phyloP scores from a whole-genome alignment of 2,888 invertebrate species.

The Sesia apiformis region DNA sequence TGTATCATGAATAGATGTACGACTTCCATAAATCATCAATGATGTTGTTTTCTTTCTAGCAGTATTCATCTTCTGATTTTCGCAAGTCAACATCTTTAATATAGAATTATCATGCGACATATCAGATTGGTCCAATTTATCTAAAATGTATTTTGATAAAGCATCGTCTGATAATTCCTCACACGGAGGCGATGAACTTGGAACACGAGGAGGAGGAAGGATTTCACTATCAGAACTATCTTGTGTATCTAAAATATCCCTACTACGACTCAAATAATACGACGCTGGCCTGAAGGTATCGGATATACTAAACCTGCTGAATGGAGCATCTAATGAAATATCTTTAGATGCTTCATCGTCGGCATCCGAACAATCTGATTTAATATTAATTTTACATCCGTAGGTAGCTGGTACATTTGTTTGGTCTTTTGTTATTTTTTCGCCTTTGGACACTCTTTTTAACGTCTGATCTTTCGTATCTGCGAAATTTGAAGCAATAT shows the following conservation, averaged over 20 bases:
- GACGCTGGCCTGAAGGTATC: constrained; percentile 92
- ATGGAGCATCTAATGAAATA: constrained; percentile 78
- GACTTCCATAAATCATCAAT: constrained; percentile 68
- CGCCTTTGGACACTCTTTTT: constrained; percentile 48
- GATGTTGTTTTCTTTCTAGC: constrained; percentile 63
- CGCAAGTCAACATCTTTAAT: constrained; percentile 61
- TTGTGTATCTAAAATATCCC: constrained; percentile 78
- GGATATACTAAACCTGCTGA: constrained; percentile 84
- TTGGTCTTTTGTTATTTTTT: constrained; percentile 56
- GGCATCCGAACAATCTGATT: constrained; percentile 85
- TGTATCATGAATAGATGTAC: constrained; percentile 67
- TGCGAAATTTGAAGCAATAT: constrained; percentile 61
- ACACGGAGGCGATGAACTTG: constrained; percentile 82
- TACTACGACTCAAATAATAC: constrained; percentile 85
- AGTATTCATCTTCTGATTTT: constrained; percentile 61
- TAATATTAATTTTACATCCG: constrained; percentile 37
- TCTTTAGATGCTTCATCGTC: constrained; percentile 89
- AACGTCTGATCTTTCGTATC: constrained; percentile 61
- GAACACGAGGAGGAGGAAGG: constrained; percentile 85
- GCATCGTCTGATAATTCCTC: constrained; percentile 81
- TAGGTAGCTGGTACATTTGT: constrained; percentile 66
- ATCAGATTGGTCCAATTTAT: constrained; percentile 66
- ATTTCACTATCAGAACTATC: constrained; percentile 89
- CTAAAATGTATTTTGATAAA: constrained; percentile 63
- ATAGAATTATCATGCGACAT: constrained; percentile 64